A percentile compares a stretch with the other conserved stretches of the same genome.
These are phyloP conservation scores for Anthopleura sola DNA, from an alignment of 64 coral and sea anemone genomes.

Conservation along the genomic window DNA sequence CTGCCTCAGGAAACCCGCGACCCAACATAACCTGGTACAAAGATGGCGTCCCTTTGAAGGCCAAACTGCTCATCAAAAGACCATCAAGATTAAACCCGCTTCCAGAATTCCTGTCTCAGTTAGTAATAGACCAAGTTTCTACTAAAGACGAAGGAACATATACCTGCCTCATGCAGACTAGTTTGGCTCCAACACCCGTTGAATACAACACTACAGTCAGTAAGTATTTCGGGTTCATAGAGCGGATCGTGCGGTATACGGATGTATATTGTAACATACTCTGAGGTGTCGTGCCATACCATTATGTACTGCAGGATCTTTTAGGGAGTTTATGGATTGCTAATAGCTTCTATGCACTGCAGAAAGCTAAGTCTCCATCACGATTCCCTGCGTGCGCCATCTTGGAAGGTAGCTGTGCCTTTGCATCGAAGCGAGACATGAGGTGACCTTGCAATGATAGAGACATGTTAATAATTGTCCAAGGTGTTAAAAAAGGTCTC, in stretches of 20 bases:
- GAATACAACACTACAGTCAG: constrained; percentile 40
- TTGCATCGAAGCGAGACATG: too few species aligned
- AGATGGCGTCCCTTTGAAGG: constrained; percentile 60
- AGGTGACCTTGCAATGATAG: too few species aligned
- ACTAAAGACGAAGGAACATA: constrained; percentile 44
- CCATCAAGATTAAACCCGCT: background rate
- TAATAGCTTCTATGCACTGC: too few species aligned
- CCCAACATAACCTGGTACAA: constrained; percentile 90
- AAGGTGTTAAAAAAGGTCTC: too few species aligned
- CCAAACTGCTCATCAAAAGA: constrained; percentile 20
- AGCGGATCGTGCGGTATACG: background rate
- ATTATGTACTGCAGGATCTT: too few species aligned
- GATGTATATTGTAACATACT: too few species aligned
- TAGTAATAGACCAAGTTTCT: constrained; percentile 19
- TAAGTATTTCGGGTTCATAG: background rate
- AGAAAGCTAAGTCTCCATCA: too few species aligned
- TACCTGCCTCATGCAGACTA: constrained; percentile 19
- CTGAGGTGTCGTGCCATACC: too few species aligned
- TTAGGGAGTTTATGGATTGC: too few species aligned
- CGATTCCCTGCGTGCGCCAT: too few species aligned
- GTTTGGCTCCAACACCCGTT: constrained; percentile 18
- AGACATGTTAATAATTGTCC: too few species aligned
- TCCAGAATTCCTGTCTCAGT: constrained; percentile 1
- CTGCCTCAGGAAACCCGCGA: constrained; percentile 55
- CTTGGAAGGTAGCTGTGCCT: too few species aligned